A percentile compares a stretch with the other conserved stretches of the same genome.
Evolutionary conservation across 30 jellyfish, hydroid and myxozoan species (phyloP).

Genomic region (Chironex yamaguchii): DNA sequence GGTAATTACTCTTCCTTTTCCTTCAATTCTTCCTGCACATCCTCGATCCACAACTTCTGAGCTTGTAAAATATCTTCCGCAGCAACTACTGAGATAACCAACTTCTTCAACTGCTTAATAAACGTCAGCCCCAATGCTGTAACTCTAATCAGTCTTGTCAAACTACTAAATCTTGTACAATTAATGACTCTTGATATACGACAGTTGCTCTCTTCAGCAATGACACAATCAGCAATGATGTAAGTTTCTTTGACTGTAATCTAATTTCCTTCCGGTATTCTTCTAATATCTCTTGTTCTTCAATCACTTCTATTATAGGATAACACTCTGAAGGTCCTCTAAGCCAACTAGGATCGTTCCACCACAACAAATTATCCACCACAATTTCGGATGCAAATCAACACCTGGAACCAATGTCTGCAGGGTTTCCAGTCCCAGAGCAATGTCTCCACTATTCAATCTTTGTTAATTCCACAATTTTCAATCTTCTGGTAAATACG

Average conservation of each 20-base stretch:
- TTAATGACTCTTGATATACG: neutral
- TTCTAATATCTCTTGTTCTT: conserved; percentile 1
- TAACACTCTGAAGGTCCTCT: conserved; percentile 41
- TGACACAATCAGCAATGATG: neutral
- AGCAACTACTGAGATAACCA: neutral
- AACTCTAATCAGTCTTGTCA: neutral
- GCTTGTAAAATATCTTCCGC: conserved; percentile 21
- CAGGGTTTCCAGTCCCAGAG: conserved; percentile 33
- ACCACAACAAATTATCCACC: conserved; percentile 23
- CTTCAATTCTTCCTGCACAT: conserved; percentile 17
- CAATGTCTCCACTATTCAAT: conserved; percentile 33
- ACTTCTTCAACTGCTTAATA: conserved; percentile 21
- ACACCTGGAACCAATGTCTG: conserved; percentile 49
- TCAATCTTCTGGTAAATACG: conserved; percentile 16
- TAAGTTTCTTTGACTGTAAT: neutral
- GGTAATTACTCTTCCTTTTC: neutral
- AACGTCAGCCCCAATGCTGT: conserved; percentile 15
- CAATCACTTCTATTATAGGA: neutral
- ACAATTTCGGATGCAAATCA: conserved; percentile 29
- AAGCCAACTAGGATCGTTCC: conserved; percentile 49
- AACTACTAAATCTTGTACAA: neutral
- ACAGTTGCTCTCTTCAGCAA: neutral
- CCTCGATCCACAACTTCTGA: conserved; percentile 19
- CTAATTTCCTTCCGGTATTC: conserved; percentile 12
- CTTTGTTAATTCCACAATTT: conserved; percentile 13